Evolutionary conservation across 2,888 invertebrate genomes (phyloP).

Genomic region (Bhutanitis thaidina): DNA sequence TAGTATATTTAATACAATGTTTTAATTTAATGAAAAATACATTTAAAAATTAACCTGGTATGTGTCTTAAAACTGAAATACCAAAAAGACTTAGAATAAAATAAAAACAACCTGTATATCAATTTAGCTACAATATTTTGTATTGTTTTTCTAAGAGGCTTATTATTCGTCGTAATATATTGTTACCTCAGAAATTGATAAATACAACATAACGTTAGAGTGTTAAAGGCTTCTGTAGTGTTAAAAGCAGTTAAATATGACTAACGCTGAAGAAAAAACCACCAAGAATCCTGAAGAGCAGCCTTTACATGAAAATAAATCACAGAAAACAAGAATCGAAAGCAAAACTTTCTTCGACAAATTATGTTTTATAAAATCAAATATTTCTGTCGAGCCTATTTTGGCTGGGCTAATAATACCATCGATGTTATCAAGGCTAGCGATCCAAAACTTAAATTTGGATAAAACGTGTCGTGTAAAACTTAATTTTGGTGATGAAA

Average conservation of each 20-base stretch:
- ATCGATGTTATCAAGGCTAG: slow-evolving; percentile 82
- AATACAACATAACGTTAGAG: slow-evolving; percentile 37
- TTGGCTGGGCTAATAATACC: slow-evolving; percentile 84
- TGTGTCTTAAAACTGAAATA: no score
- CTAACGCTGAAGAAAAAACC: slow-evolving; percentile 32
- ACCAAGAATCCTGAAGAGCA: slow-evolving; percentile 43
- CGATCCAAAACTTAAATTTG: slow-evolving; percentile 74
- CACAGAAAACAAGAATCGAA: slow-evolving; percentile 30
- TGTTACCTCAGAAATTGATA: slow-evolving; percentile 34
- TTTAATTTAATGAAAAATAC: no score
- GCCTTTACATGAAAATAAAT: slow-evolving; percentile 42
- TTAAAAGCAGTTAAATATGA: slow-evolving; percentile 36
- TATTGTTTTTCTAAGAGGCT: slow-evolving; percentile 15
- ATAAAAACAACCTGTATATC: slow-evolving; percentile 6
- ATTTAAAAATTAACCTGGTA: no score
- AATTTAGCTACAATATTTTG: slow-evolving; percentile 4
- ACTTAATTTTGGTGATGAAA: slow-evolving; percentile 46
- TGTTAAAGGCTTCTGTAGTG: slow-evolving; percentile 26
- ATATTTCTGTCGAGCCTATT: slow-evolving; percentile 86
- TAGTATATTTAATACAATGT: no score
- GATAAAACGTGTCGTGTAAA: slow-evolving; percentile 67
- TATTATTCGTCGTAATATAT: slow-evolving; percentile 24
- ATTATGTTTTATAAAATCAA: slow-evolving; percentile 71
- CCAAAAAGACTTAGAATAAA: no score
- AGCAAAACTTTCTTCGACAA: slow-evolving; percentile 75